Percentiles rank a stretch among this genome's conserved stretches.
These are phyloP conservation scores for Temnopleurus reevesii DNA, from an alignment of 53 echinoderm and acorn worm genomes.

Conservation along the genomic window DNA sequence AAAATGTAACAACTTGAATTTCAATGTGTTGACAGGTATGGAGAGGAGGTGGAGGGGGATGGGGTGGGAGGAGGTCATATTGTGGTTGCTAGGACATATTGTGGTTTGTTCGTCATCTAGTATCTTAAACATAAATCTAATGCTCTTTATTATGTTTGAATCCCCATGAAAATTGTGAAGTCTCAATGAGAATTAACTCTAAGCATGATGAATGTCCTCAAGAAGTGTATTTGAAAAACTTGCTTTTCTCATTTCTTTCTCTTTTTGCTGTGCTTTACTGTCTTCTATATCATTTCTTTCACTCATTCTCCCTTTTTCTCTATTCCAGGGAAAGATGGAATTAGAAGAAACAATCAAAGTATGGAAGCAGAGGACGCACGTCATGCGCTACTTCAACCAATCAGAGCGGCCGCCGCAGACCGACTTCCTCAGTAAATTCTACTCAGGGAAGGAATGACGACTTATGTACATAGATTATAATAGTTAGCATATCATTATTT, in stretches of 20 bases:
- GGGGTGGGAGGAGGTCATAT: no score
- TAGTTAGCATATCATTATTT: conserved; percentile 26
- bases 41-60: no score
- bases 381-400: conserved; percentile 92
- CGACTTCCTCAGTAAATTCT: conserved; percentile 94
- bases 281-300: background rate
- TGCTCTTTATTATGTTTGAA: no score
- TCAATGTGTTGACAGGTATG: no score
- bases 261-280: background rate
- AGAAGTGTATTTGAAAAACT: no score
- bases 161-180: no score
- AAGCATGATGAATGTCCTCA: no score
- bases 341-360: conserved; percentile 91
- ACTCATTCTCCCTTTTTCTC: background rate
- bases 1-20: no score
- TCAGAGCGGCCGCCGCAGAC: conserved; percentile 74
- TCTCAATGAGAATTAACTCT: no score
- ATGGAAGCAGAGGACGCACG: conserved; percentile 93
- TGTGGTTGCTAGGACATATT: no score
- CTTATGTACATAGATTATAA: background rate
- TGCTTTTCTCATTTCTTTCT: background rate
- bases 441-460: conserved; percentile 71
- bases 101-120: no score
- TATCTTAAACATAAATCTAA: no score
- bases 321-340: conserved; percentile 88